Evolutionary conservation across 2,888 invertebrate species (phyloP), one percentile per base, ranked within the genome.

Genomic region (Synergus gifuensis): DNA sequence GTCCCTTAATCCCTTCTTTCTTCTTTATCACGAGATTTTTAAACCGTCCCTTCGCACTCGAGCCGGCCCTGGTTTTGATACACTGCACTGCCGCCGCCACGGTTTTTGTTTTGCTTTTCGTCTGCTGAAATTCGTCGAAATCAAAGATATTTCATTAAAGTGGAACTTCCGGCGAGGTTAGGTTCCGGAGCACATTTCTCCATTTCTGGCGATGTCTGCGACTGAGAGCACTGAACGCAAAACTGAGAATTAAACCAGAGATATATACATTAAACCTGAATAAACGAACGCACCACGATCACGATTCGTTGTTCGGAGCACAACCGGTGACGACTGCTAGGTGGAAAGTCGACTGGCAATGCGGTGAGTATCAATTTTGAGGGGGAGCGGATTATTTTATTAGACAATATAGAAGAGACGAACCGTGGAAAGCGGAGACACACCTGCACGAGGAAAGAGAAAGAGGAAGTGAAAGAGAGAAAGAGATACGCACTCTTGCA

Each of bases 341-440:
- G 18, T 62, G 62, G 28, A 62, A 62, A 62, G 12, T 62, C 14
- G 28, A 28, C 62, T 62, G 22, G 9, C 14, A 62, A 11, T 63
- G 8, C 14, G 63, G 49, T 49, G 36, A 11, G 5, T 73, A 36
- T 36, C n/a, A 36, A 58, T 28, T 54, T 40, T 73, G 22, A 54
- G n/a, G 36, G 40, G 54, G 54, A 54, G 49, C 16, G 28, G n/a
- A 54, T 40, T 54, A 73, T 73, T 73, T 73, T 36, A 36, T 73
- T 54, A 73, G 36, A 18, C 40, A 36, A 69, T 79, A 54, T 62
- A 67, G 36, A 16, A 60, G 46, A 77, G 62, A 60, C 79, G 82
- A 67, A 78, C 81, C 79, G 79, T 81, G 82, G 76, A 84, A 82
- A 85, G 79, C 82, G 84, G 83, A 85, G 76, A 76, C 62, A 76